Evolutionary conservation across 1,140 invertebrate genomes (phyloP), one percentile per base, ranked within the genome.

Genomic region (Paralvinella palmiformis): DNA sequence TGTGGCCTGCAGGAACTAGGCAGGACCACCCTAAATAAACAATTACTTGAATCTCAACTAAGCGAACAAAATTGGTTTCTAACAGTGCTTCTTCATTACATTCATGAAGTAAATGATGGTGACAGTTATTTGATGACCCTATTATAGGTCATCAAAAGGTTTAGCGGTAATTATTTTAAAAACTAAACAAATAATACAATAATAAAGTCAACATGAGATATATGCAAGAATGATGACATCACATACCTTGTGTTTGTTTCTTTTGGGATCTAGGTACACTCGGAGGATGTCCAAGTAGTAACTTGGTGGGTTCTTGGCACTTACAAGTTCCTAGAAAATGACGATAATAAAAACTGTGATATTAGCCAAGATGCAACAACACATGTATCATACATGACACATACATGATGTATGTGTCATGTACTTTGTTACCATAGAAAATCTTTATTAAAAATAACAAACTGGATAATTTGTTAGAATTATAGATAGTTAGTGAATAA

Each of bases 291-390:
- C 89, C 69, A 98, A 85, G 84, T 98, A 98, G 82, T 92, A 91
- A 58, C 91, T 87, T 29, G 96, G 96, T 22, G 94, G 91, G 82
- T 97, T 92, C 82, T 96, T 96, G 10, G 93, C 95, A 76, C 93
- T 92, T 61, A 98, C 94, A 84, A 91, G 89, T 86, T 97, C 94
- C 90, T 92, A 56, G 15, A 57, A 57, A 20, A 15, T 7, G 7
- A 13, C 15, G 5, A 17, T 27, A 52, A 0, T 3, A 27, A 29
- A 52, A 22, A 52, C 7, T 52, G 0, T 27, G 20, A 32, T 17
- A 32, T 0, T 32, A 4, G n/a, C 7, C 0, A 57, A 20, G 22
- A 7, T 36, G n/a, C 10, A 24, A 56, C 53, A 56, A 6, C 27
- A 13, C 33, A 33, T 4, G 27, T 22, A 27, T 29, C 24, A 52